Base-by-base conservation (phyloP, 2,797 vertebrate genomes). In the Gallinago nigripennis region DNA sequence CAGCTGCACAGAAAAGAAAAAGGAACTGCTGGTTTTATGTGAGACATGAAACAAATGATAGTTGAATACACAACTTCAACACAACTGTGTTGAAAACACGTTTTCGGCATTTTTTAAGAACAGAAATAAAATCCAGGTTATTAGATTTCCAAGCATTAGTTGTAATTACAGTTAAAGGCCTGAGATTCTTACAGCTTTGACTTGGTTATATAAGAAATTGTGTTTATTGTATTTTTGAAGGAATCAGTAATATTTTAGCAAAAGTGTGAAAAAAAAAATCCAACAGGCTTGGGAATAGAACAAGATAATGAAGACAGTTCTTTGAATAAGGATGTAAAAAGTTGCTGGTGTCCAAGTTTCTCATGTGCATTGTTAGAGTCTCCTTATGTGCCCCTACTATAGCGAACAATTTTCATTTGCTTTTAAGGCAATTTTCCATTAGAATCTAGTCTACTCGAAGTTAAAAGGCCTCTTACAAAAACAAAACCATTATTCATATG, bases 1-100 rank as follows among this genome's bases (percentile, higher is more conserved):
- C 99, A 82, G 97, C 98, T 98, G 95, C 28, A 66, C 15, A 82
- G 77, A 72, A 96, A 73, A 90, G 3, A 87, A 88, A 93, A 92
- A 82, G 4, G 18, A 90, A 57, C 10, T 51, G 8, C 11, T 37
- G 24, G 2, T 9, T 75, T 73, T 35, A 16, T 35, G 21, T 23
- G 41, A 85, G 54, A 56, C 27, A 43, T 8, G 24, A 90, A 91
- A 87, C 28, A 63, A 88, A 45, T 12, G 25, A 30, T 33, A 82
- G 28, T 0, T 75, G 18, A 78, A 92, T 30, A 46, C 5, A 51
- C 4, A 79, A 6, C 12, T 39, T 39, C 39, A 39, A 39, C 39
- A 39, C 39, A 39, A 39, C 39, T 39, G 39, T 39, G 39, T 39
- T 39, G 39, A 39, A 39, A 39, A 39, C 39, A 39, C 39, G 39